phyloP scores from a whole-genome alignment of 2,797 vertebrate genomes.

The Propithecus perrieri region DNA sequence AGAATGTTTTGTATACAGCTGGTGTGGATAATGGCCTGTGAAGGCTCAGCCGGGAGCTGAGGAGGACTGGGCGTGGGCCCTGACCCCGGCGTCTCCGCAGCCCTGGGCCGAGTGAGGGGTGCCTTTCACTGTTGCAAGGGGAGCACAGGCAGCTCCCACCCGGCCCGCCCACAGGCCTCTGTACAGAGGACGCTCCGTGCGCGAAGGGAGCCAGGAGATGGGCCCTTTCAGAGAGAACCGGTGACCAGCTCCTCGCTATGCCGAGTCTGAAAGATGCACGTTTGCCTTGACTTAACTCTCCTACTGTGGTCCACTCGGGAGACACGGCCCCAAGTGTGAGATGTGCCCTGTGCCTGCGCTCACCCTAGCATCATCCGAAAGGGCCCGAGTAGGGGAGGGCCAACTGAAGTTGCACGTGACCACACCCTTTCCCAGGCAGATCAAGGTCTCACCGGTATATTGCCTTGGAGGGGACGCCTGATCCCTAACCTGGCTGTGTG shows the following conservation, averaged over 20 bases:
- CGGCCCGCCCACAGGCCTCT: not conserved
- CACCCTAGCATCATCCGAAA: fast-evolving
- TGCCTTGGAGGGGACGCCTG: not conserved
- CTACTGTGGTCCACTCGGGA: fast-evolving
- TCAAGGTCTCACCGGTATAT: not conserved
- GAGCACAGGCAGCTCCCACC: not conserved
- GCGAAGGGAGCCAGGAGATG: not conserved
- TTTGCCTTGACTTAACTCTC: not conserved
- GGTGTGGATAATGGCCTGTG: not conserved
- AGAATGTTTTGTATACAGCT: not conserved
- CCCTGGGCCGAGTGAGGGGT: fast-evolving
- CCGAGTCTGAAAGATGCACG: not conserved
- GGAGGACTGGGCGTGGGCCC: fast-evolving
- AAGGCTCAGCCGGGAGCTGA: not conserved
- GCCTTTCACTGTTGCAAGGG: not conserved
- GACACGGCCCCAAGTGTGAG: fast-evolving
- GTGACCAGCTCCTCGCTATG: fast-evolving
- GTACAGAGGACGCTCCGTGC: not conserved
- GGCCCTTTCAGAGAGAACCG: not conserved
- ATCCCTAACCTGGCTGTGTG: not conserved
- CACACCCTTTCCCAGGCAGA: fast-evolving
- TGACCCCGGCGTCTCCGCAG: not conserved
- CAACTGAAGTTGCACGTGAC: fast-evolving
- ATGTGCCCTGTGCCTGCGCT: not conserved
- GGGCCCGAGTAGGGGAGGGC: not conserved